Percentiles rank a stretch among this genome's conserved stretches.
Conservation (phyloP, 2,113 vertebrate genomes). For the Pitta sordida region DNA sequence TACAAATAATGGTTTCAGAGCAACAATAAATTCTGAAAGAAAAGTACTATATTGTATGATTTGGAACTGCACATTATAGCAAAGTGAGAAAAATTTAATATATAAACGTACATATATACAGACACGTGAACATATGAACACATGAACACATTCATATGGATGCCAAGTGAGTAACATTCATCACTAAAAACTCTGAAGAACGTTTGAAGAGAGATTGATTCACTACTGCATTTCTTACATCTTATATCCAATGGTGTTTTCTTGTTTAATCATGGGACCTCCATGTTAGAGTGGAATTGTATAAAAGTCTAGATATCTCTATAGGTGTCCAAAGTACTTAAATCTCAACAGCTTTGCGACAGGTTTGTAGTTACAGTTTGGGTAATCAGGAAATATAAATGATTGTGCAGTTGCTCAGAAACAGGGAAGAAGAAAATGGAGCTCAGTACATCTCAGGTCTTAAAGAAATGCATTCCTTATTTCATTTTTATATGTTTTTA, state of each 20-base stretch:
- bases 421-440: background rate
- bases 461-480: background rate
- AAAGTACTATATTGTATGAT: background rate
- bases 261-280: background rate
- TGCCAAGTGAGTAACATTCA: background rate
- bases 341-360: background rate
- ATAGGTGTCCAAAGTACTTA: background rate
- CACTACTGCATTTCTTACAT: fast-evolving
- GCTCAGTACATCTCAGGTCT: background rate
- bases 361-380: background rate
- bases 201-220: background rate
- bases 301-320: background rate
- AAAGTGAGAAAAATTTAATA: background rate
- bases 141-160: background rate
- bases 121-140: background rate
- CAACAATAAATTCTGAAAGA: background rate
- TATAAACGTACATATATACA: background rate
- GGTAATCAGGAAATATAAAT: background rate
- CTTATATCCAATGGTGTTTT: background rate
- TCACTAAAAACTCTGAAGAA: background rate
- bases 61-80: background rate
- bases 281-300: background rate
- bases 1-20: background rate
- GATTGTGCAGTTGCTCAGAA: background rate
- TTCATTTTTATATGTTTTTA: background rate